Base-by-base conservation (phyloP, 2,888 invertebrate genomes). In the Drosophila rubida region DNA sequence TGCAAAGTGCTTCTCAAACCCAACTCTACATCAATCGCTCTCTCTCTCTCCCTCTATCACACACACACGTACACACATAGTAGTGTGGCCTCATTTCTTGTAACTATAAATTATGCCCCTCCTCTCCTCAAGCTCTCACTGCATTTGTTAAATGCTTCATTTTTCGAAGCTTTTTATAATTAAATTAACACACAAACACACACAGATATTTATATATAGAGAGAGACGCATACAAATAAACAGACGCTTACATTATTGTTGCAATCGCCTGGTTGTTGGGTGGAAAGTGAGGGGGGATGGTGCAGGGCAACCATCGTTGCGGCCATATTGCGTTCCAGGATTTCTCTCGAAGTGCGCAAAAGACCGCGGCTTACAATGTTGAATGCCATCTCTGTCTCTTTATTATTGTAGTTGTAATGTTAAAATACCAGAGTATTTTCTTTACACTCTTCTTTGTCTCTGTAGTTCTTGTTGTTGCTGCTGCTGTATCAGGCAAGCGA, bases 301-400 rank as follows among this genome's bases (percentile, higher is more conserved):
- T 74, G 83, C 58, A 86, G 60, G 50, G 81, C 78, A 49, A 73
- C 77, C 42, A 87, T 60, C 30, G 86, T 63, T 63, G 80, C 80
- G 63, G 78, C 76, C 70, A 89, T 83, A 79, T 88, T 89, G 75
- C 90, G 90, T 70, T 89, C 90, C 79, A 90, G 73, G 68, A 89
- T 78, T 75, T 90, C 90, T 77, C 80, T 84, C 62, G 90, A 90
- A 69, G 89, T 88, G 62, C 90, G 90, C 88, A 89, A 80, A 54
- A 90, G 67, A 49, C 73, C 71, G 58, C 90, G 90, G 59, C 88
- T 89, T 37, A 89, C 80, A 78, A 90, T 82, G 48, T 79, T 78
- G 68, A 90, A 85, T 48, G 87, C 87, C 90, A 90, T 87, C 51
- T 69, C 77, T 4, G 3, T 32, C 13, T 23, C 35, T 51, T 23